Conservation (phyloP, 2,888 invertebrate genomes). For the Zaprionus bogoriensis region DNA sequence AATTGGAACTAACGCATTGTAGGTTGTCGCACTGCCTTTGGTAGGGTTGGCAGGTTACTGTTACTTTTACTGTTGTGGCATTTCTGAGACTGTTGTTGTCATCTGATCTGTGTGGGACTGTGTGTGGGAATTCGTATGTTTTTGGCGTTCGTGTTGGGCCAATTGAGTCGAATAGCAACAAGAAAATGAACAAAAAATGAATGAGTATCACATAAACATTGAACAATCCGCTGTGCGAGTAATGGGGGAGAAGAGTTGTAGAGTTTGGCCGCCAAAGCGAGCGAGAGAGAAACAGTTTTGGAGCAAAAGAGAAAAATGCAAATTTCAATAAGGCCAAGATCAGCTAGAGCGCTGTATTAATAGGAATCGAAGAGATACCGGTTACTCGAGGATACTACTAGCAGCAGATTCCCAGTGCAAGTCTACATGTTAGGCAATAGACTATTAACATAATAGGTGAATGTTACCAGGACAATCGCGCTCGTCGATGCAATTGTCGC, state of each 20-base stretch:
- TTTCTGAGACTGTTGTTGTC: slow-evolving; percentile 39
- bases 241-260: not conserved
- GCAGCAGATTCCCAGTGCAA: not conserved
- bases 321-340: too few relatives aligned
- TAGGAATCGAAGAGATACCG: not conserved
- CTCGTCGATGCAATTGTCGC: slow-evolving; percentile 85
- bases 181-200: slow-evolving; percentile 34
- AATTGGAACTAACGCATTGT: slow-evolving; percentile 85
- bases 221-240: not conserved
- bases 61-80: slow-evolving; percentile 24
- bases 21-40: slow-evolving; percentile 87
- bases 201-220: slow-evolving; percentile 22
- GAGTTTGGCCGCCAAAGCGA: not conserved
- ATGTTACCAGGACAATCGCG: slow-evolving; percentile 79
- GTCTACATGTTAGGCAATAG: not conserved
- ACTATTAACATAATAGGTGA: not conserved
- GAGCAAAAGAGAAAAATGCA: not conserved
- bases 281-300: not conserved
- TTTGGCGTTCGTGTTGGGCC: not conserved
- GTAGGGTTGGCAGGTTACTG: slow-evolving; percentile 66
- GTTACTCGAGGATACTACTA: not conserved
- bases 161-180: slow-evolving; percentile 13
- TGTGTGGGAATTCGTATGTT: slow-evolving; percentile 13
- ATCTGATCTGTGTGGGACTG: slow-evolving; percentile 18
- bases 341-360: not conserved